Evolutionary conservation across 92 coral and sea anemone genomes (phyloP).

Genomic region (Actinernus sp.): DNA sequence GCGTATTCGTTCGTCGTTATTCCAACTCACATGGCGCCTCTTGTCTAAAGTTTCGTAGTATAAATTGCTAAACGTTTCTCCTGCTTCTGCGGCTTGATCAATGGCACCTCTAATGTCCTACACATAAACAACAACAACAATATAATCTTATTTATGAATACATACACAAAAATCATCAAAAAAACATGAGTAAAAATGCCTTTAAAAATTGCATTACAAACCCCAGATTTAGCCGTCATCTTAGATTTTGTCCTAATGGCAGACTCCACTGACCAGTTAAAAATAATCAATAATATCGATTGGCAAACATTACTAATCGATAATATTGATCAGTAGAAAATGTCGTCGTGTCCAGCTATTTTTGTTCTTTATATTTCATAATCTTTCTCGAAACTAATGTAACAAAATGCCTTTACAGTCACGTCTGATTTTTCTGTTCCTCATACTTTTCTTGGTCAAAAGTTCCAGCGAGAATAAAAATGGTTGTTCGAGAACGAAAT

Average conservation of each 20-base stretch:
- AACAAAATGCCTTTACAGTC: too few species aligned
- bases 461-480: too few species aligned
- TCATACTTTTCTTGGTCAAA: too few species aligned
- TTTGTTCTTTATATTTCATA: too few species aligned
- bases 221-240: slow-evolving; percentile 38
- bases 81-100: slow-evolving; percentile 91
- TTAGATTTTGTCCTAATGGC: slow-evolving; percentile 16
- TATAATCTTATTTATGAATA: neutral
- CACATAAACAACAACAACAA: too few species aligned
- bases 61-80: slow-evolving; percentile 87
- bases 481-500: too few species aligned
- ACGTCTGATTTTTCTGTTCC: too few species aligned
- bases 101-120: slow-evolving; percentile 77
- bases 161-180: neutral
- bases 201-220: slow-evolving; percentile 1
- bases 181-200: neutral
- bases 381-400: too few species aligned
- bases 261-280: slow-evolving; percentile 18
- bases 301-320: too few species aligned
- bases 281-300: too few species aligned
- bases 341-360: too few species aligned
- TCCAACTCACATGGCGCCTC: slow-evolving; percentile 87
- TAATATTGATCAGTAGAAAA: too few species aligned
- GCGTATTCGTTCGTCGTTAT: neutral
- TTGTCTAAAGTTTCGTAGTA: slow-evolving; percentile 98